Evolutionary conservation across 2,888 invertebrate genomes (phyloP).

Genomic region (Lottia gigantea): DNA sequence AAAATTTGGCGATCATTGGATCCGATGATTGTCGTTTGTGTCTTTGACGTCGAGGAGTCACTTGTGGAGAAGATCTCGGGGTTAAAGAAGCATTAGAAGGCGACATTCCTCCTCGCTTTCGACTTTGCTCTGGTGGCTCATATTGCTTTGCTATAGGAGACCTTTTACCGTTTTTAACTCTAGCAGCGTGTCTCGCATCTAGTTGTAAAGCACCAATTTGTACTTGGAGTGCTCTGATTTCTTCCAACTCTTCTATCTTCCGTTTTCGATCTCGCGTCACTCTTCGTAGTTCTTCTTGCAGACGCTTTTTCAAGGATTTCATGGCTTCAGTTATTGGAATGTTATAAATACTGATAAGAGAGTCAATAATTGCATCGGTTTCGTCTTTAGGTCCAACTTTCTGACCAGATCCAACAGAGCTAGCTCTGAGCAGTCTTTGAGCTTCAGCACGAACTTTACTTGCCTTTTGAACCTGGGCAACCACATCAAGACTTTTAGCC

Average conservation of each 20-base stretch:
- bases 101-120: constrained; percentile 37
- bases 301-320: constrained; percentile 63
- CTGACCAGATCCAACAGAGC: constrained; percentile 24
- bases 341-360: constrained; percentile 61
- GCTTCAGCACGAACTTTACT: not conserved
- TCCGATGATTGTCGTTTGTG: constrained; percentile 73
- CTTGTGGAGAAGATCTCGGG: constrained; percentile 61
- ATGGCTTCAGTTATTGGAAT: constrained; percentile 64
- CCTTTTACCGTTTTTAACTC: constrained; percentile 25
- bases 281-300: constrained; percentile 70
- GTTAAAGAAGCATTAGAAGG: constrained; percentile 34
- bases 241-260: constrained; percentile 69
- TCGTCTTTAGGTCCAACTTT: constrained; percentile 47
- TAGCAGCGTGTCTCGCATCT: constrained; percentile 32
- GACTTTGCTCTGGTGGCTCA: constrained; percentile 27
- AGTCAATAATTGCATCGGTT: constrained; percentile 59
- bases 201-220: constrained; percentile 58
- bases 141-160: constrained; percentile 17
- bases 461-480: constrained; percentile 13
- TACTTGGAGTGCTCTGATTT: constrained; percentile 62
- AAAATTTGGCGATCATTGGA: constrained; percentile 72
- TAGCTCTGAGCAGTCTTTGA: constrained; percentile 15
- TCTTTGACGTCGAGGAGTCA: constrained; percentile 61
- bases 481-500: constrained; percentile 34
- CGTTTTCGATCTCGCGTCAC: constrained; percentile 67